Evolutionary conservation across 2,888 invertebrate species (phyloP).

Genomic region (Fragum fragum): DNA sequence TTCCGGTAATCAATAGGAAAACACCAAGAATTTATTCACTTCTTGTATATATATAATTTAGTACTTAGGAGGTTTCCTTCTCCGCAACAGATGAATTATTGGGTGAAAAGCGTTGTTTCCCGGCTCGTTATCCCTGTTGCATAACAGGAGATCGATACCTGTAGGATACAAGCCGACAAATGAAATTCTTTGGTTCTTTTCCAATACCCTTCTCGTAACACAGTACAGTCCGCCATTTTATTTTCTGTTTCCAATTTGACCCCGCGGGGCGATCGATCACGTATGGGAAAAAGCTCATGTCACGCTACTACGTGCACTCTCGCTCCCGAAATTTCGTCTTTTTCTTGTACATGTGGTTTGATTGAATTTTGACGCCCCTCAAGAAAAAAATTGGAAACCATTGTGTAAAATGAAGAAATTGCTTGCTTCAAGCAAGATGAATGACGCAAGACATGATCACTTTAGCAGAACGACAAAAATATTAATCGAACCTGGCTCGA

Average conservation of each 20-base stretch:
- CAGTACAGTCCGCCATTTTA: background rate
- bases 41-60: conserved; percentile 6
- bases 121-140: conserved; percentile 19
- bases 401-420: too few relatives aligned
- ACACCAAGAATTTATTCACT: background rate
- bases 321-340: background rate
- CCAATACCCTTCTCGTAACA: conserved; percentile 15
- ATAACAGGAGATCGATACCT: conserved; percentile 7
- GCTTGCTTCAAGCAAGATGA: too few relatives aligned
- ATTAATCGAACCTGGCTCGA: too few relatives aligned
- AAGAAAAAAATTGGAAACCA: too few relatives aligned
- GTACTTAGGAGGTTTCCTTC: background rate
- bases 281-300: background rate
- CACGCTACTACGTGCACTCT: background rate
- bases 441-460: too few relatives aligned
- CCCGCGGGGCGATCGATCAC: conserved; percentile 10
- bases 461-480: too few relatives aligned
- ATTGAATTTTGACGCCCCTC: too few relatives aligned
- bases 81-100: conserved; percentile 3
- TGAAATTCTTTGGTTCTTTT: conserved; percentile 19
- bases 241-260: conserved; percentile 22
- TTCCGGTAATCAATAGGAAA: background rate
- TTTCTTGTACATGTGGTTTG: too few relatives aligned
- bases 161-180: background rate
- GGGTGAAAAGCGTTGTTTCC: conserved; percentile 8